These are phyloP conservation scores for Lepus townsendii DNA, from an alignment of 2,797 vertebrate species.

Conservation along the genomic window DNA sequence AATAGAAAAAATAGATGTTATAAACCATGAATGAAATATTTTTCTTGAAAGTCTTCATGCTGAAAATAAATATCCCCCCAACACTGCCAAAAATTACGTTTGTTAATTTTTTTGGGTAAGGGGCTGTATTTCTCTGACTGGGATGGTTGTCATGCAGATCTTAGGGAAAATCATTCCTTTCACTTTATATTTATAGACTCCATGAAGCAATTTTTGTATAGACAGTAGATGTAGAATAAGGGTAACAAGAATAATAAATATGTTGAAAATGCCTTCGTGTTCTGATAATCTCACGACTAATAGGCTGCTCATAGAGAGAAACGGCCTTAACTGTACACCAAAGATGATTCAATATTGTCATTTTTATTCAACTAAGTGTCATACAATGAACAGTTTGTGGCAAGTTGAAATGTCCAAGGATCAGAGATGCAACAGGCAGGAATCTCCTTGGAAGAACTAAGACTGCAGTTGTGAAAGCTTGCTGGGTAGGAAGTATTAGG, in stretches of 20 bases:
- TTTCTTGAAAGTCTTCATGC: neutral
- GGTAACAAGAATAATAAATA: neutral
- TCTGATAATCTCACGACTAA: neutral
- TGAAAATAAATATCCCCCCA: neutral
- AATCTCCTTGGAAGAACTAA: neutral
- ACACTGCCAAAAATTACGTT: neutral
- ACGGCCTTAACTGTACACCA: neutral
- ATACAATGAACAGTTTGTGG: neutral
- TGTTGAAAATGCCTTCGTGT: neutral
- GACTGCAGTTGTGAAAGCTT: neutral
- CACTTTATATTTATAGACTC: neutral
- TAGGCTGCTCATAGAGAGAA: neutral
- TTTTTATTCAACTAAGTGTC: constrained; percentile 10
- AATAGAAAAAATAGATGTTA: neutral
- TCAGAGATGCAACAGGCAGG: neutral
- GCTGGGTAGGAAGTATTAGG: neutral
- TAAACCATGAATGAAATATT: neutral
- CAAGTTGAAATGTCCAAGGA: constrained; percentile 28
- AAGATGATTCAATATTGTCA: neutral
- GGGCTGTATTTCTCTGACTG: neutral
- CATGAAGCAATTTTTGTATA: neutral
- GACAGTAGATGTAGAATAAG: neutral
- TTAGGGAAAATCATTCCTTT: neutral
- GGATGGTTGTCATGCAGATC: neutral
- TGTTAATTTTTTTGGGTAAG: neutral